Evolutionary conservation across 1,140 invertebrate genomes (phyloP).

Genomic region (Drosophila mauritiana): DNA sequence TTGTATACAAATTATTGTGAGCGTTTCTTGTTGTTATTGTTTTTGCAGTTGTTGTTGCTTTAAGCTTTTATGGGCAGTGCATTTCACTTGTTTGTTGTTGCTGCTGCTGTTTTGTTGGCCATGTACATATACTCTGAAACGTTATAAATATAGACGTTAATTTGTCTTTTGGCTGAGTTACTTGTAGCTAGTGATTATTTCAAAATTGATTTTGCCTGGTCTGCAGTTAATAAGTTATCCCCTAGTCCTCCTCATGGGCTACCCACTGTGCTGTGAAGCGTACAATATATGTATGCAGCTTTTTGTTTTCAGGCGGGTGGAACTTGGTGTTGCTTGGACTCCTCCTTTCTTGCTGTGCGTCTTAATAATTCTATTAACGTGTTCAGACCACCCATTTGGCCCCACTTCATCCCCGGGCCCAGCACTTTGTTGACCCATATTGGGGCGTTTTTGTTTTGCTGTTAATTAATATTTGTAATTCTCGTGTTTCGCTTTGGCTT

Average conservation of each 20-base stretch:
- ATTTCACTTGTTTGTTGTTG: slow-evolving; percentile 58
- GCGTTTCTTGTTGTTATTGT: slow-evolving; percentile 54
- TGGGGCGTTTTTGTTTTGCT: slow-evolving; percentile 33
- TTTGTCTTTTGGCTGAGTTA: slow-evolving; percentile 35
- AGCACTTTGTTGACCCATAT: slow-evolving; percentile 53
- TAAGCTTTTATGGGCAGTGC: slow-evolving; percentile 70
- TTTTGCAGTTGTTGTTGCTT: slow-evolving; percentile 68
- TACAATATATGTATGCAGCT: slow-evolving; percentile 19
- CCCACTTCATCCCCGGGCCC: neutral
- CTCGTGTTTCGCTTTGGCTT: slow-evolving; percentile 21
- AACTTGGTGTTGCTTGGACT: neutral
- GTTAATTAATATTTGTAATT: slow-evolving; percentile 65
- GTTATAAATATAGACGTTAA: slow-evolving; percentile 68
- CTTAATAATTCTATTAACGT: slow-evolving; percentile 71
- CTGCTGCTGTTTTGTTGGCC: slow-evolving; percentile 14
- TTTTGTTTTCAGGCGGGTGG: slow-evolving; percentile 9
- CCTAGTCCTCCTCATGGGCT: neutral
- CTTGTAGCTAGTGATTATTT: slow-evolving; percentile 35
- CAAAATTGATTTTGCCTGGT: slow-evolving; percentile 65
- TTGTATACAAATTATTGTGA: slow-evolving; percentile 74
- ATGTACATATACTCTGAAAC: slow-evolving; percentile 26
- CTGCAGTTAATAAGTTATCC: slow-evolving; percentile 49
- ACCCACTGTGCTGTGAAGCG: slow-evolving; percentile 10
- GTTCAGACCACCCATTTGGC: slow-evolving; percentile 18
- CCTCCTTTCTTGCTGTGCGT: slow-evolving; percentile 32